Conservation (phyloP, 2,797 vertebrate genomes). For the Gymnopithys bicolor region DNA sequence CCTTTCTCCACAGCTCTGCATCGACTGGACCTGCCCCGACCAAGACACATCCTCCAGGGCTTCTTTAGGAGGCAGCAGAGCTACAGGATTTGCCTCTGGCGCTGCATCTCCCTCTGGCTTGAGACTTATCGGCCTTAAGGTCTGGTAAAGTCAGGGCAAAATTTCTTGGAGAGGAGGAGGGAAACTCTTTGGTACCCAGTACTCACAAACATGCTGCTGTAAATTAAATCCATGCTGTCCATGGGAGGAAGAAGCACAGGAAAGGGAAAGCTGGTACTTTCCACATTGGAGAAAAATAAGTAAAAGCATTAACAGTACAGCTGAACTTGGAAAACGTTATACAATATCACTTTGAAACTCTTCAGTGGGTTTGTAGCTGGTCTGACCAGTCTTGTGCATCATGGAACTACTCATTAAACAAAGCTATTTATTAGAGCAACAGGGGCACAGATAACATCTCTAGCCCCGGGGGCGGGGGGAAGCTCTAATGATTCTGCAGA, state of each 20-base stretch:
- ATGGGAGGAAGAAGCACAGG: not conserved
- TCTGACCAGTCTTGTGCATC: slow-evolving; percentile 16
- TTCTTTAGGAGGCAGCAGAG: not conserved
- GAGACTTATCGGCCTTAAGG: not conserved
- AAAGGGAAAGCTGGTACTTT: not conserved
- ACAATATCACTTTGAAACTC: not conserved
- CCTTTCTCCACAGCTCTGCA: too few species aligned
- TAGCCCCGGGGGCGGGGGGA: not conserved
- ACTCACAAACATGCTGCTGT: not conserved
- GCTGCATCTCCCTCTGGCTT: not conserved
- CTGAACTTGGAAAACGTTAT: not conserved
- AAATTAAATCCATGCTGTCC: not conserved
- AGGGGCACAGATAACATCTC: not conserved
- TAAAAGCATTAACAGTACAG: not conserved
- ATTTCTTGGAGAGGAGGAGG: not conserved
- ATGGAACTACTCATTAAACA: slow-evolving; percentile 6
- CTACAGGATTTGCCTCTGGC: not conserved
- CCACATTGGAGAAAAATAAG: not conserved
- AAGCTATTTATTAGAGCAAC: slow-evolving; percentile 17
- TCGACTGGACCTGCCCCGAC: not conserved
- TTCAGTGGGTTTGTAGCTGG: not conserved
- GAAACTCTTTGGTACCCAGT: not conserved
- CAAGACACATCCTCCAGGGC: not conserved
- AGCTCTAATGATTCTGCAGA: not conserved
- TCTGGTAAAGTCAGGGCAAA: not conserved